Percentiles rank a stretch among this genome's conserved stretches.
These are phyloP conservation scores for Eurystomus gularis DNA, from an alignment of 2,113 vertebrate species.

Conservation along the genomic window DNA sequence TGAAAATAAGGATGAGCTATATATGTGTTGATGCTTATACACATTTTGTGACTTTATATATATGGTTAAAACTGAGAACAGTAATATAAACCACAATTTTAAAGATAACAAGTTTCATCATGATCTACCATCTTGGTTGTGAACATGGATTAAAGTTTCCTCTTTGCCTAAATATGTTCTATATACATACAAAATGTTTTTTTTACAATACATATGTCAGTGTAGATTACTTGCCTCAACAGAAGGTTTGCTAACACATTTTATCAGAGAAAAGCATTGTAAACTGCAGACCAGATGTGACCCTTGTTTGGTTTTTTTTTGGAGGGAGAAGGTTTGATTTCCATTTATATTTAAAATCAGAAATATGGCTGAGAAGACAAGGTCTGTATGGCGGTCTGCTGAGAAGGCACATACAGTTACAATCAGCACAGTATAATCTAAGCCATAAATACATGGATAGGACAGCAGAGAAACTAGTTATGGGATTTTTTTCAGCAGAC, in stretches of 20 bases:
- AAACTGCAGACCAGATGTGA: background rate
- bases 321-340: background rate
- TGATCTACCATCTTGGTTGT: background rate
- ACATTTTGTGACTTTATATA: background rate
- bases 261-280: background rate
- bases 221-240: background rate
- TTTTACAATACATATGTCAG: background rate
- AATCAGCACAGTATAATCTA: background rate
- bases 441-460: background rate
- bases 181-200: background rate
- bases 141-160: background rate
- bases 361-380: background rate
- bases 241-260: background rate
- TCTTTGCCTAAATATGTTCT: background rate
- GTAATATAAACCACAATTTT: background rate
- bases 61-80: background rate
- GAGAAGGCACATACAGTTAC: background rate
- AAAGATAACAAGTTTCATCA: background rate
- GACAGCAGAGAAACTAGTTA: background rate
- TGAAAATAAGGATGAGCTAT: background rate
- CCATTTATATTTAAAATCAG: background rate
- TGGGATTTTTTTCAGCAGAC: background rate
- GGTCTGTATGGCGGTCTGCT: background rate
- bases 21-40: background rate
- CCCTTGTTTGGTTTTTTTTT: accelerated